Evolutionary conservation across 1,140 invertebrate genomes (phyloP).

Genomic region (Piezodorus guildinii): DNA sequence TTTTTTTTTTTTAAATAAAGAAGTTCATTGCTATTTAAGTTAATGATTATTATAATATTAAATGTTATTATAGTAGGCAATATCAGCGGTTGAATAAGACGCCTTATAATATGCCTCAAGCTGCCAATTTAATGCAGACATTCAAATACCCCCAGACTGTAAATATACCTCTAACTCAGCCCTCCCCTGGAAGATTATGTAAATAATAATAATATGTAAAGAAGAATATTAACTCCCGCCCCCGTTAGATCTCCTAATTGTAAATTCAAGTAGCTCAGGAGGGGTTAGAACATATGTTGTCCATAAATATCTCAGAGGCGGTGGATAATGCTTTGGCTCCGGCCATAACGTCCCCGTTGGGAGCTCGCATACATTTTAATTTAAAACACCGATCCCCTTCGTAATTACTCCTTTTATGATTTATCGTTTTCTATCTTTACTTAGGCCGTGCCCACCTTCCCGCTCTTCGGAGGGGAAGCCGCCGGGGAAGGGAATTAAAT

Average conservation of each 20-base stretch:
- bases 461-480: background rate
- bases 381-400: constrained; percentile 2
- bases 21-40: too few species aligned
- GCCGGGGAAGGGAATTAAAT: background rate
- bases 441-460: background rate
- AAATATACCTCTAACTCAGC: too few species aligned
- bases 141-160: too few species aligned
- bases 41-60: too few species aligned
- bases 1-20: too few species aligned
- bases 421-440: constrained; percentile 5
- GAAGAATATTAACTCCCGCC: background rate
- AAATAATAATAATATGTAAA: constrained; percentile 4
- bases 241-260: constrained; percentile 3
- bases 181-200: background rate
- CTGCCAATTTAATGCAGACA: too few species aligned
- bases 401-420: constrained; percentile 5
- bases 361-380: constrained; percentile 5
- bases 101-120: too few species aligned
- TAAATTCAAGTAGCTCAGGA: background rate
- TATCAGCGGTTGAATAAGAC: too few species aligned
- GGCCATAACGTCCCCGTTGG: background rate
- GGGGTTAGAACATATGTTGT: constrained; percentile 1
- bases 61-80: too few species aligned
- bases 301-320: constrained; percentile 1
- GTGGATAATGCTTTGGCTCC: background rate